A percentile compares a stretch with the other conserved stretches of the same genome.
Conservation (phyloP, 1,140 invertebrate genomes). For the Muscidifurax raptorellus region DNA sequence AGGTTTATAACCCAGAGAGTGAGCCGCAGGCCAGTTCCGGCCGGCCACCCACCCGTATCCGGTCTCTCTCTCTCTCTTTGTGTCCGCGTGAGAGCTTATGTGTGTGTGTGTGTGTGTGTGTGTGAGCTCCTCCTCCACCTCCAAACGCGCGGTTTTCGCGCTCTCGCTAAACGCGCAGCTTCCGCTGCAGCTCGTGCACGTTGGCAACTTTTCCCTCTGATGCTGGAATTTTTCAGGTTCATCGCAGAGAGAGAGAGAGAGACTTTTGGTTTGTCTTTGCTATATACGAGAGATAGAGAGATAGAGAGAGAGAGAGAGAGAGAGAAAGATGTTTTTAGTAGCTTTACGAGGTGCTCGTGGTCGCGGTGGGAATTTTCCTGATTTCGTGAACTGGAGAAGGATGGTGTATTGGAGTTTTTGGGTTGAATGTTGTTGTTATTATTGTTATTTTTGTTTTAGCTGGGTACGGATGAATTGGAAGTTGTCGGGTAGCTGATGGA, state of each 20-base stretch:
- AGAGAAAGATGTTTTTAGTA: not conserved
- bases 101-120: not conserved
- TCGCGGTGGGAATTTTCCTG: too few relatives aligned
- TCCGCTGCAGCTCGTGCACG: too few relatives aligned
- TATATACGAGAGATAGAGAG: too few relatives aligned
- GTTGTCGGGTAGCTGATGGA: too few relatives aligned
- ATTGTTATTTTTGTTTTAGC: too few relatives aligned
- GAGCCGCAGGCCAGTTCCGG: not conserved
- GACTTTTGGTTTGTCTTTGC: not conserved
- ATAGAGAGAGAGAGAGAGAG: not conserved
- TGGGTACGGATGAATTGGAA: too few relatives aligned
- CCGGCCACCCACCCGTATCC: constrained; percentile 32
- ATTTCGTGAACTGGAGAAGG: too few relatives aligned
- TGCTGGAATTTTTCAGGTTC: not conserved
- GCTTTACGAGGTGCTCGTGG: not conserved
- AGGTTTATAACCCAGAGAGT: not conserved
- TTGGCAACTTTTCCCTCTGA: not conserved
- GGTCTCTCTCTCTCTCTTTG: constrained; percentile 4
- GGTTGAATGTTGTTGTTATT: too few relatives aligned
- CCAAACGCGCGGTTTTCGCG: not conserved
- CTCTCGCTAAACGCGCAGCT: not conserved
- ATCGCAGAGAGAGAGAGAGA: not conserved
- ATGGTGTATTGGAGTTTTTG: too few relatives aligned
- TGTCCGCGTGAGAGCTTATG: not conserved
- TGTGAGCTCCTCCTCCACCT: not conserved